Evolutionary conservation across 2,113 vertebrate species (phyloP), one percentile per base, ranked within the genome.

Genomic region (Scomber japonicus): DNA sequence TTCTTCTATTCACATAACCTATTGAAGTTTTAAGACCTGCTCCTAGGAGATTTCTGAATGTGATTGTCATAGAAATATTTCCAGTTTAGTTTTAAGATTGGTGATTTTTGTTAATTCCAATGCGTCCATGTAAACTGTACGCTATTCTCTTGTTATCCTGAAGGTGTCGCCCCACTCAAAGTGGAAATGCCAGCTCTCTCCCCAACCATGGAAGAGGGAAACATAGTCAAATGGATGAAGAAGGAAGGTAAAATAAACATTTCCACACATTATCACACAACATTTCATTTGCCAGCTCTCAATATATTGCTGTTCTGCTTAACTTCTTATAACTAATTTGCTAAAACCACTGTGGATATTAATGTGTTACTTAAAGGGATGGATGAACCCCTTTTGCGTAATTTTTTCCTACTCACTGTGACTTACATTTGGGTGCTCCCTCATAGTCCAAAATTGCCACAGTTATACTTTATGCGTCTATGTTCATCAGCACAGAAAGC

Each of bases 151-250:
- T 59, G 93, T 0, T 85, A 0, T 93, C 89, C 94, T 95, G 30
- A 89, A 99, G 98, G 94, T 84, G 94, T 86, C 11, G 94, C 95
- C 68, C 91, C 95, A 79, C 83, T 98, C 87, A 96, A 97, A 90
- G 93, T 99, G 71, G 75, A 97, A 74, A 99, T 99, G 98, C 98
- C 98, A 1, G 98, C 98, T 0, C 94, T 99, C n/a, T 99, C 98
- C 27, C 98, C 98, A 62, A 99, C 98, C 11, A 99, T 99, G 98
- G 97, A 98, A 90, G 95, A 97, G 91, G 98, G 98, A 78, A 99
- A 96, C 84, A 94, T 99, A 31, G 96, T 99, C 79, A 99, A 97
- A 91, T 99, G 98, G 98, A 92, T 99, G 59, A 99, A 98, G 91
- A 97, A 96, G 46, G 98, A 99, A 97, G 98, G 98, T 98, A 92